Evolutionary conservation across 2,797 vertebrate genomes (phyloP), one percentile per base, ranked within the genome.

Genomic region (Threskiornis aethiopicus): DNA sequence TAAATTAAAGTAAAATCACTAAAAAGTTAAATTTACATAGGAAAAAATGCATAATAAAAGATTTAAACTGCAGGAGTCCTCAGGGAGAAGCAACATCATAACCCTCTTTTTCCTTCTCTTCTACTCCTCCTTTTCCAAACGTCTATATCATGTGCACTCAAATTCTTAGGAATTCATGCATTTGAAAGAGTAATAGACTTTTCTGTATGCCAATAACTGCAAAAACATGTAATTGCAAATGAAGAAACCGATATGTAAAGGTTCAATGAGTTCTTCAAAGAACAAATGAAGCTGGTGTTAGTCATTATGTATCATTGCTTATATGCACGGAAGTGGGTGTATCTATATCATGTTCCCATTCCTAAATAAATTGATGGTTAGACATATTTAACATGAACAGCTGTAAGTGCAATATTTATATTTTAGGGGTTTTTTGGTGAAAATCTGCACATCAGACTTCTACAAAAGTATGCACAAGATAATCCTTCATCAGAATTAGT

Each of bases 361-460:
- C 62, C 83, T 52, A 90, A 93, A 93, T 73, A 84, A 79, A 90
- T 66, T 51, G 70, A 31, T 73, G 59, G 59, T 33, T 87, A 93
- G 90, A 66, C 41, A 51, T 77, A 80, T 89, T 81, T 84, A 95
- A 78, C 44, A 83, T n/a, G 52, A 96, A 31, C 81, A 96, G 67
- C 86, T 97, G 59, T 70, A 89, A 94, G 58, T 59, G 41, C 17
- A 96, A 90, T 93, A 87, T 90, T 97, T 95, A 64, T 70, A 61
- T 42, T 91, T 90, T 42, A 49, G 15, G 15, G 26, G 57, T 59
- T 52, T 39, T 31, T 19, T 49, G 5, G 44, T 69, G 57, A 71
- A 93, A 92, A 95, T 87, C 64, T 92, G 67, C 37, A n/a, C 20
- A 67, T 89, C 67, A 87, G 62, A 26, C 20, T 89, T 90, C 22